These are phyloP conservation scores for Dryocosmus kuriphilus DNA, from an alignment of 2,888 invertebrate species.

Conservation along the genomic window DNA sequence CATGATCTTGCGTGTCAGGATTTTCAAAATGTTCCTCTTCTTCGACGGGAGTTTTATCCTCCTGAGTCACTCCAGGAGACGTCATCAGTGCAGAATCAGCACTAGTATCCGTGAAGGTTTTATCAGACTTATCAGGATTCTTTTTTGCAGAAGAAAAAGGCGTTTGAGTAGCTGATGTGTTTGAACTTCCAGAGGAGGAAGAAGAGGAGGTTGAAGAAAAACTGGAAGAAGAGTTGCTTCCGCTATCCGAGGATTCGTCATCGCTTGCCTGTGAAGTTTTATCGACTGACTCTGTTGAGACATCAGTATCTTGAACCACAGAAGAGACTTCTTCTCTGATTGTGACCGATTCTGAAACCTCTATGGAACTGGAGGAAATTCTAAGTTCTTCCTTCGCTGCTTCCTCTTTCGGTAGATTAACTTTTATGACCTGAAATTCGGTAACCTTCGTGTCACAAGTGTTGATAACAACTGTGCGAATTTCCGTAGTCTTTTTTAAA, in stretches of 20 bases:
- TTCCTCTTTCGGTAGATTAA: conserved; percentile 69
- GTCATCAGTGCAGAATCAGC: conserved; percentile 54
- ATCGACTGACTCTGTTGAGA: not conserved
- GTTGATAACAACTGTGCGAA: not conserved
- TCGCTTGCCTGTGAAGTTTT: conserved; percentile 53
- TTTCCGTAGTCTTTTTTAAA: conserved; percentile 39
- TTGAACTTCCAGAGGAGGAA: conserved; percentile 49
- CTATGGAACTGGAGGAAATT: conserved; percentile 62
- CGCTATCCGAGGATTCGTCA: conserved; percentile 63
- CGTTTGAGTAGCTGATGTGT: conserved; percentile 53
- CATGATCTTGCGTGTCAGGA: conserved; percentile 2
- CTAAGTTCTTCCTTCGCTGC: conserved; percentile 68
- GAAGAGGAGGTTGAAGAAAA: conserved; percentile 59
- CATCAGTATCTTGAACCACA: not conserved
- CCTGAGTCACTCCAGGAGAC: not conserved
- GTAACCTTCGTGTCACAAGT: conserved; percentile 63
- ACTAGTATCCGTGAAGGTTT: conserved; percentile 56
- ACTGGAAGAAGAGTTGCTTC: conserved; percentile 63
- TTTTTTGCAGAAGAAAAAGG: conserved; percentile 48
- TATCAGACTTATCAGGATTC: conserved; percentile 48
- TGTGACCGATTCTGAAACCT: conserved; percentile 43
- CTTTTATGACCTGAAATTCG: conserved; percentile 73
- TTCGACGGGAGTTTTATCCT: not conserved
- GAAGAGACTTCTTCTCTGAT: conserved; percentile 38
- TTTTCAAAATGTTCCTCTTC: conserved; percentile 2